Percentiles rank a stretch among this genome's conserved stretches.
Evolutionary conservation across 2,888 invertebrate genomes (phyloP).

Genomic region (Atherix ibis): DNA sequence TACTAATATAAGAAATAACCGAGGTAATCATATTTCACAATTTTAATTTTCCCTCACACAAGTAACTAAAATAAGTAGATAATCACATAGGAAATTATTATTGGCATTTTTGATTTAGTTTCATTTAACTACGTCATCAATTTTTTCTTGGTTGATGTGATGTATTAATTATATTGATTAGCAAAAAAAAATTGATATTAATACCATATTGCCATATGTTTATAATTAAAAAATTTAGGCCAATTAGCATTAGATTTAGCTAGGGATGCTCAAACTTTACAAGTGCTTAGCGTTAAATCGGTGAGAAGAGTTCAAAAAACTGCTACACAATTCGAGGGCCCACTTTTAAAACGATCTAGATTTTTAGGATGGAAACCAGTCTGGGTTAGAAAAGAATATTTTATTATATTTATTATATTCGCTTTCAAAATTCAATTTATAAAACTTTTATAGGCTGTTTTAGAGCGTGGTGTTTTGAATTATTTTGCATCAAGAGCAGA

Average conservation of each 20-base stretch:
- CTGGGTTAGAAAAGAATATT: conserved; percentile 34
- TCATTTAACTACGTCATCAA: no score
- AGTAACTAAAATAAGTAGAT: no score
- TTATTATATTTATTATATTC: conserved; percentile 5
- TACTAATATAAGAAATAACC: conserved; percentile 41
- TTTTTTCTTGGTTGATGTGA: no score
- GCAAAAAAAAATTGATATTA: no score
- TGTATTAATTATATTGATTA: no score
- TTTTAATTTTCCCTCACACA: no score
- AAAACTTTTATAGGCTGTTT: conserved; percentile 34
- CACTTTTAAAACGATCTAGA: conserved; percentile 42
- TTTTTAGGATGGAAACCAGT: conserved; percentile 49
- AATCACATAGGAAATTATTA: no score
- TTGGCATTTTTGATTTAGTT: no score
- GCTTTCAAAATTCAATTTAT: conserved; percentile 3
- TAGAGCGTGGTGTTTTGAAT: conserved; percentile 49
- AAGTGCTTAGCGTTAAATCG: conserved; percentile 45
- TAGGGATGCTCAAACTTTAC: conserved; percentile 43
- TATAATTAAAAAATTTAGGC: no score
- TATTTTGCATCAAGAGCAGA: conserved; percentile 46
- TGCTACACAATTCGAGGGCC: conserved; percentile 45
- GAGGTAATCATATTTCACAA: conserved; percentile 31
- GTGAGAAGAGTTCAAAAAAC: conserved; percentile 42
- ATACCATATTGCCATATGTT: no score
- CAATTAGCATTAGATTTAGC: conserved; percentile 46